Evolutionary conservation across 2,888 invertebrate species (phyloP), one percentile per base, ranked within the genome.

Genomic region (Melanophora roralis): DNA sequence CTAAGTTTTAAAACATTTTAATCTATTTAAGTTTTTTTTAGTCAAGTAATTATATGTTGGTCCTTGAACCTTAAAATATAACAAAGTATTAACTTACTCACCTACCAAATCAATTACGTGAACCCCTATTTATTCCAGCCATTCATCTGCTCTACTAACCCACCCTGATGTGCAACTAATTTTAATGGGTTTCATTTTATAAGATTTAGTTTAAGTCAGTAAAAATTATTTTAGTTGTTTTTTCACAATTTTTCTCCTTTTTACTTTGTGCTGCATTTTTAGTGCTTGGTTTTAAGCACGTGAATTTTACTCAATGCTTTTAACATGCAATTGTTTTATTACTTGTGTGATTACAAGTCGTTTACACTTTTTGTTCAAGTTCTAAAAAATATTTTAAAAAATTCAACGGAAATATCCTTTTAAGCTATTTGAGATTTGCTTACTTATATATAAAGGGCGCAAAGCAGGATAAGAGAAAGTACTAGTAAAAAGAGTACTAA

Each of bases 281-380:
- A 14, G 38, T 40, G 38, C 57, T 73, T 12, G 27, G 9, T n/a
- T 21, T 65, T 34, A 60, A 64, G 40, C 38, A 43, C 55, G 38
- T 60, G 34, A 38, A 27, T 72, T 68, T 53, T 19, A 59, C 59
- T 60, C 43, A 59, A 45, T 62, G 73, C 53, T 36, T 68, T 62
- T 43, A 68, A 73, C 53, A 49, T 68, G 55, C 67, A 68, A 68
- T 62, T 78, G 68, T 73, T 78, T 73, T 62, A 72, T 60, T 68
- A 51, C 67, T n/a, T 45, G 27, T 27, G n/a, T 64, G 53, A 55
- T 76, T 64, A 38, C 65, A 21, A 72, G 67, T 72, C 67, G 23
- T 74, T 74, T 78, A 51, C 51, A 69, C 32, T 62, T 69, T 38
- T 34, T 53, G 2, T 14, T 4, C 19, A 8, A 36, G 12, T 19